phyloP scores from a whole-genome alignment of 2,113 vertebrate species.

The Bambusicola thoracicus region DNA sequence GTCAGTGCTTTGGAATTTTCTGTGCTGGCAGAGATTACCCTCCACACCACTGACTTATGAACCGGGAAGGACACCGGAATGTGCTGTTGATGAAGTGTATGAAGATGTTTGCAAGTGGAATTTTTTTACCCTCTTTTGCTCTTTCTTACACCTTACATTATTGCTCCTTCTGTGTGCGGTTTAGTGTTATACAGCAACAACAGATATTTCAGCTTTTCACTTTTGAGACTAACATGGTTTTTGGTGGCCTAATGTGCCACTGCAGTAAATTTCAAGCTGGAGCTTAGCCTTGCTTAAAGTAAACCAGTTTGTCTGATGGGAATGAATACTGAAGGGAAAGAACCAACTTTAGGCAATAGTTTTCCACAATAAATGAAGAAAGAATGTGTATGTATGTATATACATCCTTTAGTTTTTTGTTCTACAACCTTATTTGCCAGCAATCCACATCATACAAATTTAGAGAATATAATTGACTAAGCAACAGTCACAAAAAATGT shows the following conservation, averaged over 20 bases:
- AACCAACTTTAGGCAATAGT: neutral
- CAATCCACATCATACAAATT: neutral
- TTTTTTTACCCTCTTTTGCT: neutral
- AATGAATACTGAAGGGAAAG: neutral
- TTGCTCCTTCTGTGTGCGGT: neutral
- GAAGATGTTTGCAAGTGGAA: neutral
- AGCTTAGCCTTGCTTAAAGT: neutral
- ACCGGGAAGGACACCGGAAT: neutral
- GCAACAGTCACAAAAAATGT: neutral
- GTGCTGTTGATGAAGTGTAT: neutral
- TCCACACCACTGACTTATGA: neutral
- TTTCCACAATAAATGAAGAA: neutral
- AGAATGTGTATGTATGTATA: neutral
- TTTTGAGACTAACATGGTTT: neutral
- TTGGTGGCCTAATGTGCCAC: neutral
- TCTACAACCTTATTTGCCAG: neutral
- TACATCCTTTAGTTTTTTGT: neutral
- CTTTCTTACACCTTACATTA: neutral
- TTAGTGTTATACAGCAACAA: neutral
- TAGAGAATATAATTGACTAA: neutral
- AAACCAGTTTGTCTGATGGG: neutral
- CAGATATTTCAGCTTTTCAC: neutral
- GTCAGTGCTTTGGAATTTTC: slow-evolving; percentile 49
- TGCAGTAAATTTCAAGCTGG: neutral
- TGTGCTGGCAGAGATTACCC: neutral